Base-by-base conservation (phyloP, 2,113 vertebrate species). In the Pelmatolapia mariae region DNA sequence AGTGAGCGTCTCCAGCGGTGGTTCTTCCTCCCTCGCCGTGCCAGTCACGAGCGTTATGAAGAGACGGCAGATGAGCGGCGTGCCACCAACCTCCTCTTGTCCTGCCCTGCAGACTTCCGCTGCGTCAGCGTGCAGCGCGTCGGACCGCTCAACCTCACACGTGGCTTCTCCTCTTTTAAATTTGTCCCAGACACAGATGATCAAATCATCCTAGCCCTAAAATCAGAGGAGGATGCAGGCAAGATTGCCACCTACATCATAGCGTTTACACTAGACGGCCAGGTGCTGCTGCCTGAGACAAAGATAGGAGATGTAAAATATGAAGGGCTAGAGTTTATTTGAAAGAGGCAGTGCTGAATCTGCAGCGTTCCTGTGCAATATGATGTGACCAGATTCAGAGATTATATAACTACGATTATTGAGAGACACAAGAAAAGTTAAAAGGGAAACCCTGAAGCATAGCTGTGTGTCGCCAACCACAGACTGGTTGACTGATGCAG, bases 161-260 rank as follows among this genome's bases (percentile, higher is more conserved):
- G 97, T 0, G 98, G 98, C 93, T 99, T 99, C 93, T 99, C 98
- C n/a, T 98, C 98, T 3, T 99, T 99, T 92, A 98, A 97, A 88
- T 99, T 99, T 89, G 88, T 99, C 66, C 98, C 98, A 0, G 96
- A 96, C 94, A 99, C 98, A 0, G 97, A 98, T 0, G 98, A 99
- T 95, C 97, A 97, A 94, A 95, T 99, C 53, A 93, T 99, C 1
- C 94, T 99, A 91, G 98, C 98, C 0, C 94, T 99, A 45, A 99
- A 99, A 79, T 99, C 98, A 0, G 98, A 99, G 76, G 98, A 99
- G 91, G 98, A 98, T 24, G 89, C 94, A 0, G 98, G 98, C 26
- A 93, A 59, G 33, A 90, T 98, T 0, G 98, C 98, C 85, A 98
- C 97, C 33, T 99, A 99, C 94, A 97, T 99, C 95, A 97, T 96